Evolutionary conservation across 92 coral and sea anemone genomes (phyloP).

Genomic region (Actinostola sp.): DNA sequence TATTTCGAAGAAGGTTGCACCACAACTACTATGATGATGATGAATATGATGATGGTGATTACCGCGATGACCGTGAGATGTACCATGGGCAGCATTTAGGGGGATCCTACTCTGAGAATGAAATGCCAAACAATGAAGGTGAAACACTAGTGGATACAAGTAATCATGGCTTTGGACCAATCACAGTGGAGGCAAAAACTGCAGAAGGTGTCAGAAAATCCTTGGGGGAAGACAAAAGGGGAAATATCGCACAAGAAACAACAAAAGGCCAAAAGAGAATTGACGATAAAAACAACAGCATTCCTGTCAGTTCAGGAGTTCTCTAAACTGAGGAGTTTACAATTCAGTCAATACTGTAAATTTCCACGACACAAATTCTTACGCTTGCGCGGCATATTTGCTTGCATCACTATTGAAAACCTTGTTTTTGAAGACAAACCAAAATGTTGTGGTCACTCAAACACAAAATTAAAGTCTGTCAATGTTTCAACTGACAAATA

Average conservation of each 20-base stretch:
- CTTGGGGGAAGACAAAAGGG: conserved; percentile 60
- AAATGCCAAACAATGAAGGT: conserved; percentile 56
- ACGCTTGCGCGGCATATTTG: too few relatives aligned
- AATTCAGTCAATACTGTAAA: too few relatives aligned
- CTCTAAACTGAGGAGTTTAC: too few relatives aligned
- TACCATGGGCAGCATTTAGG: conserved; percentile 40
- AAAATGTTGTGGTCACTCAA: too few relatives aligned
- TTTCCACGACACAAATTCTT: too few relatives aligned
- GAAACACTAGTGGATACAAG: conserved; percentile 75
- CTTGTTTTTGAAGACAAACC: too few relatives aligned
- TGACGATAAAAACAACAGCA: conserved; percentile 10
- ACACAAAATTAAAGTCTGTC: too few relatives aligned
- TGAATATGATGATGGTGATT: conserved; percentile 38
- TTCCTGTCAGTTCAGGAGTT: conserved; percentile 3
- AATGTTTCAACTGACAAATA: too few relatives aligned
- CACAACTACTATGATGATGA: conserved; percentile 40
- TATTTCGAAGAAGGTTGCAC: conserved; percentile 71
- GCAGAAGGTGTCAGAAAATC: conserved; percentile 73
- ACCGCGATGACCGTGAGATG: conserved; percentile 33
- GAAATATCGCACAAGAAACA: conserved; percentile 39
- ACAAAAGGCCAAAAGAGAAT: conserved; percentile 1
- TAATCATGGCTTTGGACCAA: conserved; percentile 95
- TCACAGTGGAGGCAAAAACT: conserved; percentile 97
- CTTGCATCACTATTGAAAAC: too few relatives aligned
- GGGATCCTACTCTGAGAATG: conserved; percentile 74